Percentiles rank a stretch among this genome's conserved stretches.
Conservation (phyloP, 2,113 vertebrate species). For the Urocynchramus pylzowi region DNA sequence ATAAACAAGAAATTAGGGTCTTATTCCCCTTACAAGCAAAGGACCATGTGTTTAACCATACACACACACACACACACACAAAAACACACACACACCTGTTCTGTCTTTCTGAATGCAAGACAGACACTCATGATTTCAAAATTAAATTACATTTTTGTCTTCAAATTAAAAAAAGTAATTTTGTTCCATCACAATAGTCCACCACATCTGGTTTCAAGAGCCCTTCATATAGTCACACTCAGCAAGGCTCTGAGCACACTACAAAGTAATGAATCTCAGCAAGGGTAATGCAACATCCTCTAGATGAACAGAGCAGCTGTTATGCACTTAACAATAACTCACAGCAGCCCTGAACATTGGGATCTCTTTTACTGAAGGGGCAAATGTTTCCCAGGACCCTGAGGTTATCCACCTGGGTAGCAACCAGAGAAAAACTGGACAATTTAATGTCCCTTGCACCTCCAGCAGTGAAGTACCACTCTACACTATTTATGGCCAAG, state of each 20-base stretch:
- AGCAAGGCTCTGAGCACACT: background rate
- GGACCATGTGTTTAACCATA: background rate
- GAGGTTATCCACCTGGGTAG: slow-evolving; percentile 45
- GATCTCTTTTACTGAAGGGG: background rate
- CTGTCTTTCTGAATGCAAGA: background rate
- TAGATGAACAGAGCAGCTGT: slow-evolving; percentile 44
- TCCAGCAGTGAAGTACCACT: slow-evolving; percentile 6
- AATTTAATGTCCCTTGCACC: background rate
- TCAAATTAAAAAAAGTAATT: background rate
- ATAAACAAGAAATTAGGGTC: background rate
- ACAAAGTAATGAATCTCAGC: background rate
- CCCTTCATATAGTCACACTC: slow-evolving; percentile 2
- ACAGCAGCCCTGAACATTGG: background rate
- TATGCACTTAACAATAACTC: background rate
- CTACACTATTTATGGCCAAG: background rate
- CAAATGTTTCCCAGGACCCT: slow-evolving; percentile 48
- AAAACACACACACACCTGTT: background rate
- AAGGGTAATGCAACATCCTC: background rate
- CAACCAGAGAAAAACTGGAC: background rate
- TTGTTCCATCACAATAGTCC: background rate
- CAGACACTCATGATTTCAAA: background rate
- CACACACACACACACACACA: background rate
- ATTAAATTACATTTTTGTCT: background rate
- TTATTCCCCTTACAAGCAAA: background rate
- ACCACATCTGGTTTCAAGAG: slow-evolving; percentile 33